Conservation (phyloP, 64 coral and sea anemone genomes). For the Porites australiensis region DNA sequence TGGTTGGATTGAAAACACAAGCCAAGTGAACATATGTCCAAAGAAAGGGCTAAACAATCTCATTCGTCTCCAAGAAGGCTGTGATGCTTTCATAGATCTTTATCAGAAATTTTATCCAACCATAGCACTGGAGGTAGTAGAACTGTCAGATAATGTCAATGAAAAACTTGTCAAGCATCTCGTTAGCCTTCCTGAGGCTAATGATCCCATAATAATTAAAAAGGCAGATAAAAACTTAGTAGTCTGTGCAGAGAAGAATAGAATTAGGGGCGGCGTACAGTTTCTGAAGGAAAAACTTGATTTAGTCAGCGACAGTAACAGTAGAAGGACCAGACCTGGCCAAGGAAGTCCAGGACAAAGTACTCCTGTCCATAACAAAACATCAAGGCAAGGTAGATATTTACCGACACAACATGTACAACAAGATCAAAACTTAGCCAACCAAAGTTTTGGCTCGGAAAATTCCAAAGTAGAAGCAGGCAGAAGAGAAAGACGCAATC, state of each 20-base stretch:
- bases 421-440: too few species aligned
- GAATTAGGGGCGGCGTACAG: background rate
- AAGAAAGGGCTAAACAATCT: background rate
- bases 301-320: background rate
- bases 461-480: too few species aligned
- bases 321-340: background rate
- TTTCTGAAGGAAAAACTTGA: background rate
- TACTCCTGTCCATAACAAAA: too few species aligned
- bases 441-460: too few species aligned
- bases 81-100: conserved; percentile 26
- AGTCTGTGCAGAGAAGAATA: conserved; percentile 5
- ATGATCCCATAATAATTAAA: conserved; percentile 5
- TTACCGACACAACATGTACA: too few species aligned
- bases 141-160: background rate
- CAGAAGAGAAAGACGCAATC: too few species aligned
- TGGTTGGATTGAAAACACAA: conserved; percentile 2
- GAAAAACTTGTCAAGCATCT: too few species aligned
- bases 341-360: background rate
- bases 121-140: background rate
- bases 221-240: background rate
- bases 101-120: conserved; percentile 31
- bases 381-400: too few species aligned
- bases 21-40: background rate
- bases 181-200: background rate
- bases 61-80: background rate